Percentiles rank a stretch among this genome's conserved stretches.
Evolutionary conservation across 2,888 invertebrate species (phyloP).

Genomic region (Onthophagus sagittarius): DNA sequence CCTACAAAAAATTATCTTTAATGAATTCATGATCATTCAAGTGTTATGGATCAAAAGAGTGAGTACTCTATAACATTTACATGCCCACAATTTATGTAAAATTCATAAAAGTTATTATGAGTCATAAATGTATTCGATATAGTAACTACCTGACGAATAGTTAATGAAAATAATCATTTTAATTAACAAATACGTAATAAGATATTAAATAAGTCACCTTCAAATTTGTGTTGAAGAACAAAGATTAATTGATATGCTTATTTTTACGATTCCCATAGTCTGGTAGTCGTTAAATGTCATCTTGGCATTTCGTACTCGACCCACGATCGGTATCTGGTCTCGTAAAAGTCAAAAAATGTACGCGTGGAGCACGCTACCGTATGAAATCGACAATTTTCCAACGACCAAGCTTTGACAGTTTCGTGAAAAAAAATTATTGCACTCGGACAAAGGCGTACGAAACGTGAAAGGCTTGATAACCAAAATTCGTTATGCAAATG

Average conservation of each 20-base stretch:
- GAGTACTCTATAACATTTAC: too few relatives aligned
- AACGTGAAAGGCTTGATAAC: not conserved
- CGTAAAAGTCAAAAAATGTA: slow-evolving; percentile 7
- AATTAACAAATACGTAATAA: too few relatives aligned
- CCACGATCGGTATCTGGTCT: slow-evolving; percentile 5
- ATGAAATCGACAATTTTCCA: not conserved
- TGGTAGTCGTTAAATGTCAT: slow-evolving; percentile 22
- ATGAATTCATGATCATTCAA: too few relatives aligned
- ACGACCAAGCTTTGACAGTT: not conserved
- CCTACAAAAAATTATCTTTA: too few relatives aligned
- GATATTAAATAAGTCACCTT: slow-evolving; percentile 20
- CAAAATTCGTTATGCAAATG: not conserved
- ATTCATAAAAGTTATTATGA: too few relatives aligned
- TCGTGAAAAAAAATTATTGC: not conserved
- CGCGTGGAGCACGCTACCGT: not conserved
- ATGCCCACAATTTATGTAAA: too few relatives aligned
- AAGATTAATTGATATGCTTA: slow-evolving; percentile 19
- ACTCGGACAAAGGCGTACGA: not conserved
- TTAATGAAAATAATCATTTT: too few relatives aligned
- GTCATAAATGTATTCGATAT: too few relatives aligned
- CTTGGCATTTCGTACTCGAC: slow-evolving; percentile 17
- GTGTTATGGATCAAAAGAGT: too few relatives aligned
- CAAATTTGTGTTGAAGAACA: slow-evolving; percentile 13
- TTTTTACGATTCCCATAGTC: slow-evolving; percentile 21
- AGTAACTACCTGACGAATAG: too few relatives aligned